These are phyloP conservation scores for Arctia plantaginis DNA, from an alignment of 2,888 invertebrate species.

Conservation along the genomic window DNA sequence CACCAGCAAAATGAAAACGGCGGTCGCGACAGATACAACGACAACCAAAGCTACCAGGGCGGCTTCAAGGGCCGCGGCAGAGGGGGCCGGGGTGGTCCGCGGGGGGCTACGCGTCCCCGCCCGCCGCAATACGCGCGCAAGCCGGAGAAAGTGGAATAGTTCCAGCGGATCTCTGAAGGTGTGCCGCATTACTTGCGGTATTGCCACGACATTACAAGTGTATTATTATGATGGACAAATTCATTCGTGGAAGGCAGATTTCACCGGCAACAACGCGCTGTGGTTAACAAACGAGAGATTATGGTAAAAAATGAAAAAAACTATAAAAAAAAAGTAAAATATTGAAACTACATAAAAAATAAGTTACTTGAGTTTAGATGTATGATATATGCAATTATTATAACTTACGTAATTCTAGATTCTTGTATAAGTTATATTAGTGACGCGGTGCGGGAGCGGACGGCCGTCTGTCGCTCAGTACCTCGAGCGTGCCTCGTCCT, in stretches of 20 bases:
- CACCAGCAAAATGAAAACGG: slow-evolving; percentile 83
- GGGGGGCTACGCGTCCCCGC: slow-evolving; percentile 63
- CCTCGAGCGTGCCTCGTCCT: slow-evolving; percentile 73
- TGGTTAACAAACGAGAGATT: slow-evolving; percentile 87
- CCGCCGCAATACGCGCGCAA: slow-evolving; percentile 74
- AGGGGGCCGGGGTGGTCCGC: slow-evolving; percentile 73
- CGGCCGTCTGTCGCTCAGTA: slow-evolving; percentile 53
- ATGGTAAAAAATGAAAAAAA: slow-evolving; percentile 83
- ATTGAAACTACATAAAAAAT: slow-evolving; percentile 85
- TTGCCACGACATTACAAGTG: slow-evolving; percentile 54
- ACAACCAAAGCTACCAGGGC: slow-evolving; percentile 83
- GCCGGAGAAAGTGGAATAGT: slow-evolving; percentile 74
- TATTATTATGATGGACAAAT: slow-evolving; percentile 75
- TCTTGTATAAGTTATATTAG: slow-evolving; percentile 77
- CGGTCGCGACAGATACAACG: slow-evolving; percentile 82
- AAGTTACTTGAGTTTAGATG: slow-evolving; percentile 86
- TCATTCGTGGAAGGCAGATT: slow-evolving; percentile 89
- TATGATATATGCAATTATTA: slow-evolving; percentile 85
- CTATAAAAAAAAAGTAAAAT: slow-evolving; percentile 86
- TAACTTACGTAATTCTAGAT: slow-evolving; percentile 85
- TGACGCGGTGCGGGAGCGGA: slow-evolving; percentile 59
- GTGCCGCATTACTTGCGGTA: slow-evolving; percentile 52
- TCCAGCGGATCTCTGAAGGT: slow-evolving; percentile 47
- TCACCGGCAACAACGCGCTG: slow-evolving; percentile 89
- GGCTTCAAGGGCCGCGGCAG: slow-evolving; percentile 86